Percentiles rank a stretch among this genome's conserved stretches.
Conservation (phyloP, 2,797 vertebrate species). For the Galagoides demidoff region DNA sequence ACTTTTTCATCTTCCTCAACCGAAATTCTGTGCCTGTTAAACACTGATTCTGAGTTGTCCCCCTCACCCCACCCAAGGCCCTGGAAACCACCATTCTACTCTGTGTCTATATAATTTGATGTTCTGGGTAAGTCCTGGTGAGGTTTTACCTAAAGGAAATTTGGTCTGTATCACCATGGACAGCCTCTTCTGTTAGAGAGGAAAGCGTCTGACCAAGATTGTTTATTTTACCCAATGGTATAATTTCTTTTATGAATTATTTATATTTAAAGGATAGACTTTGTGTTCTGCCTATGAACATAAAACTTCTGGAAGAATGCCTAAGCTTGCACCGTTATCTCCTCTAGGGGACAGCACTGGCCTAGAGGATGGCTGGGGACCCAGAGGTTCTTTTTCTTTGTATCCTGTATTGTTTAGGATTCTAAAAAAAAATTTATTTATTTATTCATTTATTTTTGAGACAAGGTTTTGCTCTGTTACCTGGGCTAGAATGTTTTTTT, state of each 20-base stretch:
- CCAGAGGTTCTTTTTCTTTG: background rate
- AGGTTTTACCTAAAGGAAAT: background rate
- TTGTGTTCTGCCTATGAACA: background rate
- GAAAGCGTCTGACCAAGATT: background rate
- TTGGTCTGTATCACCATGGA: background rate
- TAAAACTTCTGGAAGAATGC: slow-evolving; percentile 9
- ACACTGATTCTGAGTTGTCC: background rate
- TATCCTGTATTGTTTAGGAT: background rate
- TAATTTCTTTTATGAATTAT: background rate
- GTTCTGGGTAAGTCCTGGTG: background rate
- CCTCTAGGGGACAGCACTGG: background rate
- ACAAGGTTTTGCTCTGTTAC: background rate
- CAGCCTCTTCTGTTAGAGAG: background rate
- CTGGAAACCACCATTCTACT: background rate
- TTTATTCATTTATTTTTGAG: background rate
- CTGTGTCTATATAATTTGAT: background rate
- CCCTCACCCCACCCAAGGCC: background rate
- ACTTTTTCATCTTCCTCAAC: background rate
- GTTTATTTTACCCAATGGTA: background rate
- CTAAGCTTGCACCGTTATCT: background rate
- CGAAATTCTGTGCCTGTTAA: background rate
- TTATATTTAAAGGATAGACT: background rate
- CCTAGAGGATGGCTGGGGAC: background rate
- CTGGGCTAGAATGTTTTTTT: background rate
- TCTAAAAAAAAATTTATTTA: background rate